phyloP scores from a whole-genome alignment of 2,113 vertebrate genomes.

The Glaucomys volans region DNA sequence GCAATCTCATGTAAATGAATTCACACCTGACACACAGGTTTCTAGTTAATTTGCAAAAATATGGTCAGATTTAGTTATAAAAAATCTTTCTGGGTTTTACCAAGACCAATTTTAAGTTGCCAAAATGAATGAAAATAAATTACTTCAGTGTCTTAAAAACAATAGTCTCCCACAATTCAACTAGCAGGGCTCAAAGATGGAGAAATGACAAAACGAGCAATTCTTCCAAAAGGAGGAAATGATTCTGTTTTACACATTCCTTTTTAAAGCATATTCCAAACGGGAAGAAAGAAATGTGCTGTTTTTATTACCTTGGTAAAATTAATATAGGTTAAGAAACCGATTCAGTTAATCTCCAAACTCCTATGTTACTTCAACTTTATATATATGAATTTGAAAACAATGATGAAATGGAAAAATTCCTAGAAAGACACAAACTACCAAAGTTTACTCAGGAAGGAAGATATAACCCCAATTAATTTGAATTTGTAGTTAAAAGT shows the following conservation, averaged over 20 bases:
- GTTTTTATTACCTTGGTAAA: slow-evolving; percentile 19
- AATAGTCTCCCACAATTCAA: slow-evolving; percentile 6
- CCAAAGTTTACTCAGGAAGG: slow-evolving; percentile 29
- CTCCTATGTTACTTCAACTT: background rate
- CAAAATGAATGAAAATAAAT: slow-evolving; percentile 56
- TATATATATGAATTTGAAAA: slow-evolving; percentile 32
- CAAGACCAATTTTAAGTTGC: background rate
- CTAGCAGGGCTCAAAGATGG: background rate
- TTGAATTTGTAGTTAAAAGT: background rate
- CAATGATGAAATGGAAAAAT: slow-evolving; percentile 1
- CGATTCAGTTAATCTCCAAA: background rate
- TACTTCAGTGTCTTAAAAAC: background rate
- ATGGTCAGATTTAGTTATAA: slow-evolving; percentile 6
- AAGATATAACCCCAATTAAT: background rate
- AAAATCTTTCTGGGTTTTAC: slow-evolving; percentile 26
- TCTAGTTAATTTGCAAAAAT: slow-evolving; percentile 9
- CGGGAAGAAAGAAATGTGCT: background rate
- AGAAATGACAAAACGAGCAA: slow-evolving; percentile 22
- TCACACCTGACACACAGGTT: background rate
- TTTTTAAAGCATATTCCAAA: slow-evolving; percentile 46
- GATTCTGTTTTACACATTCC: background rate
- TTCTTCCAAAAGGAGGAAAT: background rate
- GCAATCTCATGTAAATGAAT: slow-evolving; percentile 31
- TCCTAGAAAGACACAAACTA: slow-evolving; percentile 16
- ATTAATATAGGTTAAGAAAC: slow-evolving; percentile 41